Conservation (phyloP, 2,797 vertebrate species). For the Pantherophis alleghaniensis region DNA sequence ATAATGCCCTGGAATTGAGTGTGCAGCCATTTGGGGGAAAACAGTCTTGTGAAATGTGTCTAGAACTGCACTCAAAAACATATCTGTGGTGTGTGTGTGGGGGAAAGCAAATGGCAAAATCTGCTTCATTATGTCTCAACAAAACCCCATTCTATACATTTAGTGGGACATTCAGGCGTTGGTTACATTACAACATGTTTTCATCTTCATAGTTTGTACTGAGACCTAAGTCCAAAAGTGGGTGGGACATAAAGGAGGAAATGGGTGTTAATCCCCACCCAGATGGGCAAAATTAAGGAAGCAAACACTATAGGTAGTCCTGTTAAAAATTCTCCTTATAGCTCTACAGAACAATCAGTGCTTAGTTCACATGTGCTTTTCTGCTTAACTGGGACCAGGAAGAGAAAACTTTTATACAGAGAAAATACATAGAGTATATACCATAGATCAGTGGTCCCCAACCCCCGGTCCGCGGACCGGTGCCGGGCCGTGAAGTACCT, state of each 20-base stretch:
- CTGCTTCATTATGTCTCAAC: neutral
- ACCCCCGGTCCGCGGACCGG: no score
- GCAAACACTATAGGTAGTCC: neutral
- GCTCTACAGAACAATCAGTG: neutral
- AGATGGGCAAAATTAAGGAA: neutral
- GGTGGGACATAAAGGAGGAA: neutral
- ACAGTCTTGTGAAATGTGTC: neutral
- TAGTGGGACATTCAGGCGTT: neutral
- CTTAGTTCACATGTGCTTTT: neutral
- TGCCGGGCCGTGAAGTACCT: no score
- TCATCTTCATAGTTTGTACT: neutral
- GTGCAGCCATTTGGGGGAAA: neutral
- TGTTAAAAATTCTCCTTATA: neutral
- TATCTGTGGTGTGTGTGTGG: neutral
- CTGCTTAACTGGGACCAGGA: neutral
- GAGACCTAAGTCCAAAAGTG: neutral
- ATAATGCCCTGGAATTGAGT: neutral
- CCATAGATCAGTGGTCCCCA: no score
- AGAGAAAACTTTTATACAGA: neutral
- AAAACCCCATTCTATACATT: neutral
- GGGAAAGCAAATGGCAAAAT: neutral
- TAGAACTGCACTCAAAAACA: neutral
- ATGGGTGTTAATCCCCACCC: neutral
- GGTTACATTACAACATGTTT: neutral
- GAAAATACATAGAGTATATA: neutral